phyloP scores from a whole-genome alignment of 1,140 invertebrate species.

The Zophobas morio region DNA sequence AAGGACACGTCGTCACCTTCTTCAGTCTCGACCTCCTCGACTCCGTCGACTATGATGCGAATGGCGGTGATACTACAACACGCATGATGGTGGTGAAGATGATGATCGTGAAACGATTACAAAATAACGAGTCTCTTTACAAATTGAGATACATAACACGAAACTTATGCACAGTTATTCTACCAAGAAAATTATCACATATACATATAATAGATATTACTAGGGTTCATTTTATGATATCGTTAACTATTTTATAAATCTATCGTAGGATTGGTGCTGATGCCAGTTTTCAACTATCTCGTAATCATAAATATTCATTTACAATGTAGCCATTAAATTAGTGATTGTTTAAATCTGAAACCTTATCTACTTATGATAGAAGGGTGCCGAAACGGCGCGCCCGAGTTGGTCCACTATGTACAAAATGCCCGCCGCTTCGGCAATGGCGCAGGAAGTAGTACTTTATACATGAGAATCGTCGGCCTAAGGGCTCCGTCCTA shows the following conservation, averaged over 20 bases:
- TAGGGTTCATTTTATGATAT: conserved; percentile 57
- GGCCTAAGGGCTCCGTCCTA: conserved; percentile 31
- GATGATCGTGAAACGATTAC: conserved; percentile 46
- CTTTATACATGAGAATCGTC: conserved; percentile 53
- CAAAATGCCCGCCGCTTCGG: conserved; percentile 58
- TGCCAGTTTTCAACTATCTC: conserved; percentile 59
- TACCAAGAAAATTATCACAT: conserved; percentile 68
- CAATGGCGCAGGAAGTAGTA: conserved; percentile 64
- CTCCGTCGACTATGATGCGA: conserved; percentile 51
- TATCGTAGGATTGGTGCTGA: conserved; percentile 65
- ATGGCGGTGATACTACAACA: conserved; percentile 53
- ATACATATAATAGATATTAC: conserved; percentile 64
- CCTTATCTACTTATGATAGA: conserved; percentile 57
- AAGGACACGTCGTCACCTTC: conserved; percentile 54
- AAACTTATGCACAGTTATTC: conserved; percentile 65
- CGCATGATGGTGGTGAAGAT: conserved; percentile 48
- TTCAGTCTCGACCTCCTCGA: conserved; percentile 63
- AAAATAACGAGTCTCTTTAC: conserved; percentile 52
- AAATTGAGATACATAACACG: conserved; percentile 66
- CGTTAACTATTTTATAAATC: conserved; percentile 51
- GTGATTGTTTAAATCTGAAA: conserved; percentile 65
- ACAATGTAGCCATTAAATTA: conserved; percentile 65
- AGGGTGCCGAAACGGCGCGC: conserved; percentile 40
- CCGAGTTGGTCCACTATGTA: conserved; percentile 66
- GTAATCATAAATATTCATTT: conserved; percentile 63